Conservation (phyloP, 2,888 invertebrate species). For the Acanthopleura granulata region DNA sequence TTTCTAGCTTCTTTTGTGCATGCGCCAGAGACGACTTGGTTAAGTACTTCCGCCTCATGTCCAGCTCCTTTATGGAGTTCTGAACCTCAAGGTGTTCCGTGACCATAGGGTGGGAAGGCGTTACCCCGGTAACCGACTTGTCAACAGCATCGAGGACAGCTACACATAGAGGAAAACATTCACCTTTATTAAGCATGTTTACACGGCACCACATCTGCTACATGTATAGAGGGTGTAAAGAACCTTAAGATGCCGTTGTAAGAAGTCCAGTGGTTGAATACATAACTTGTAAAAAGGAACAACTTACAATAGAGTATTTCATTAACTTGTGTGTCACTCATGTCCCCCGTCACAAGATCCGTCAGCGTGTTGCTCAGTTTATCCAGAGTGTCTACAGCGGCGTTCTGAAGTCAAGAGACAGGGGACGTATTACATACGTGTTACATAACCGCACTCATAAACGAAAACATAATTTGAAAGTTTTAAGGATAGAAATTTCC, state of each 20-base stretch:
- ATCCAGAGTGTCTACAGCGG: background rate
- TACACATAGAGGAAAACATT: background rate
- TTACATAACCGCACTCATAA: too few species aligned
- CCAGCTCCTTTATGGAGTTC: background rate
- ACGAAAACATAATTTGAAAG: too few species aligned
- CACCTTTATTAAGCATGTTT: too few species aligned
- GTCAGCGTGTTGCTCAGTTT: background rate
- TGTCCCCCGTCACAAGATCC: background rate
- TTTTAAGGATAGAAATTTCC: too few species aligned
- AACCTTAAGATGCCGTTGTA: too few species aligned
- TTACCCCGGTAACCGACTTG: background rate
- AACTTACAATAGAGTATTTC: constrained; percentile 6
- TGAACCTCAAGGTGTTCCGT: background rate
- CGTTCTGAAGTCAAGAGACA: background rate
- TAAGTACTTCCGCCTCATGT: background rate
- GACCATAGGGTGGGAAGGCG: background rate
- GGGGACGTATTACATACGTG: too few species aligned
- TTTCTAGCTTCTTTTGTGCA: background rate
- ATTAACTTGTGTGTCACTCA: constrained; percentile 16
- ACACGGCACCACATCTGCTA: too few species aligned
- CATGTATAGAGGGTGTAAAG: too few species aligned
- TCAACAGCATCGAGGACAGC: background rate
- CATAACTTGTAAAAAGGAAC: background rate
- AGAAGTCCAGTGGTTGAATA: too few species aligned
- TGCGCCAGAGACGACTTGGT: background rate